phyloP scores from a whole-genome alignment of 2,113 vertebrate species.

The Nothocercus nigrocapillus region DNA sequence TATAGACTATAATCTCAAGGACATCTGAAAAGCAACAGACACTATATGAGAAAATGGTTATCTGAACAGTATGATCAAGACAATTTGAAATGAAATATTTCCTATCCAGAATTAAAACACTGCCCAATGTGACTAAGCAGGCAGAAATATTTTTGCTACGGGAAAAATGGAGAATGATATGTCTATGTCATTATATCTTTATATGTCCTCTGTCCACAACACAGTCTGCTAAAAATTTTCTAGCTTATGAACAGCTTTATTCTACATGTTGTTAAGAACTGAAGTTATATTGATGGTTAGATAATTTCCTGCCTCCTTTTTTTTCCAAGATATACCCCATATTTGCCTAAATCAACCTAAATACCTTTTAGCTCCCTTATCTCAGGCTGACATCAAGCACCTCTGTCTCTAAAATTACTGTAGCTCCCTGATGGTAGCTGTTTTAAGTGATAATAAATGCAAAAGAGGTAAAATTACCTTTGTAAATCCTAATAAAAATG shows the following conservation, averaged over 20 bases:
- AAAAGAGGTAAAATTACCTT: neutral
- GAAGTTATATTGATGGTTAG: neutral
- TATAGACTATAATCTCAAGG: neutral
- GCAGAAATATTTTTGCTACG: neutral
- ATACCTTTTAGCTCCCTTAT: neutral
- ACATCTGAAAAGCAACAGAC: neutral
- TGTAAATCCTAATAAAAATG: neutral
- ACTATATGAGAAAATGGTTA: neutral
- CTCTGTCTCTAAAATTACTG: neutral
- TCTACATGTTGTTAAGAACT: neutral
- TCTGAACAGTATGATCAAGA: neutral
- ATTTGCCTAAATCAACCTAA: neutral
- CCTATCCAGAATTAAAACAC: neutral
- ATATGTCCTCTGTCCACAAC: neutral
- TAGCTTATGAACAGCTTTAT: neutral
- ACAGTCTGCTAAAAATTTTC: neutral
- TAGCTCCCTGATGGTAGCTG: neutral
- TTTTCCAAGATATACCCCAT: neutral
- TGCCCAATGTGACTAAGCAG: neutral
- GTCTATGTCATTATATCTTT: neutral
- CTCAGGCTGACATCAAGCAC: neutral
- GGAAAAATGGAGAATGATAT: neutral
- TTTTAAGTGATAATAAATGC: neutral
- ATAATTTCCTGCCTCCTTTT: neutral
- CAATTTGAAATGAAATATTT: neutral